Evolutionary conservation across 2,888 invertebrate species (phyloP), one percentile per base, ranked within the genome.

Genomic region (Tenodera sinensis): DNA sequence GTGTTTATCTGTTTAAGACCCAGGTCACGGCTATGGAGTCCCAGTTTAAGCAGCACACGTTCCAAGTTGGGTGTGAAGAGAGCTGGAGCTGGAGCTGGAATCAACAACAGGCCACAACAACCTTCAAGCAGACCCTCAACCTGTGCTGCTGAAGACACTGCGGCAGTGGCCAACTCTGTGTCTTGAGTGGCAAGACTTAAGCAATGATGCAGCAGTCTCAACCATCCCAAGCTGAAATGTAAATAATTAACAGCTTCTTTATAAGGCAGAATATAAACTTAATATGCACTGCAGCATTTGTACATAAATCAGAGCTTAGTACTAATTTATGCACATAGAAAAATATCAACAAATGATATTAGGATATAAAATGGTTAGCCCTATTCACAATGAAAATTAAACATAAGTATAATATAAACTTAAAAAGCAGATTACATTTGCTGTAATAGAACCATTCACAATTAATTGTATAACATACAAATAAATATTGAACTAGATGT

Each of bases 171-270:
- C 90, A 94, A 93, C 91, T 94, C 94, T 86, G 91, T 91, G 88
- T 93, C 92, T 7, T 91, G 91, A 84, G 90, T 90, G 86, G 94
- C 93, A 42, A 94, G 92, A 92, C 91, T 92, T 90, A 97, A 95
- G 92, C 97, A 97, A 92, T 97, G 96, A 91, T 97, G 96, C 84
- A 98, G 94, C 90, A 98, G 95, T 90, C 97, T 94, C 91, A 98
- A 94, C 98, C 98, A 98, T 90, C 97, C 97, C 92, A 97, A 95
- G 93, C 97, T 97, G 92, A 88, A 88, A 87, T 25, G 42, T 6
- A 42, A 15, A 71, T 6, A 84, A 14, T 84, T 30, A 83, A 83
- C 27, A 83, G n/a, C 14, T 83, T 83, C 0, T 83, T 83, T 30
- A 30, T 30, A 12, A 1, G 12, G 6, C 12, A 42, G 42, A 42